Evolutionary conservation across 1,140 invertebrate genomes (phyloP), one percentile per base, ranked within the genome.

Genomic region (Catajapyx aquilonaris): DNA sequence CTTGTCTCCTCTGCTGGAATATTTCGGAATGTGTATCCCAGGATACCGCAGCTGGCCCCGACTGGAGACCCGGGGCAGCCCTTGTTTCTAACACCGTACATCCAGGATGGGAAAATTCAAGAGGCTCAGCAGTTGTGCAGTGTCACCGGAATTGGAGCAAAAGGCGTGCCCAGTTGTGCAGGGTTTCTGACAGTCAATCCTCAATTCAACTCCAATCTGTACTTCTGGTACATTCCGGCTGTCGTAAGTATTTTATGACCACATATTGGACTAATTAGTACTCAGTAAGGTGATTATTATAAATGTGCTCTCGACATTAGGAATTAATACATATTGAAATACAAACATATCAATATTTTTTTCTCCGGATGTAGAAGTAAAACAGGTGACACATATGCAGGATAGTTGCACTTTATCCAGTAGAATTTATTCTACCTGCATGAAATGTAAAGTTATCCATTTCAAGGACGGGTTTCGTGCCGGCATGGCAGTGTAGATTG

Each of bases 201-300:
- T 40, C 45, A 47, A 3, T 54, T 45, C 38, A 53, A 57, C 39
- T 61, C 58, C 21, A 61, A 65, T 42, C 51, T 62, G 44, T 65
- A 61, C 46, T 64, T 64, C 49, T 64, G 61, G 62, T 64, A 58
- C 45, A 63, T 64, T 38, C 59, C 60, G 11, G 51, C 58, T 2
- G 47, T 52, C 52, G 60, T 61, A 46, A 53, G 49, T 37, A 20
- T 35, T n/a, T n/a, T n/a, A n/a, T n/a, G n/a, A n/a, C n/a, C n/a
- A n/a, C n/a, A n/a, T n/a, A n/a, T n/a, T n/a, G n/a, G n/a, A n/a
- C n/a, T n/a, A n/a, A n/a, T n/a, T n/a, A n/a, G n/a, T n/a, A n/a
- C n/a, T n/a, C n/a, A n/a, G n/a, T n/a, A n/a, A n/a, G n/a, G n/a
- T n/a, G n/a, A n/a, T n/a, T n/a, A n/a, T n/a, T n/a, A n/a, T n/a